A percentile compares a stretch with the other conserved stretches of the same genome.
These are phyloP conservation scores for Cryptoprocta ferox DNA, from an alignment of 2,797 vertebrate species.

Conservation along the genomic window DNA sequence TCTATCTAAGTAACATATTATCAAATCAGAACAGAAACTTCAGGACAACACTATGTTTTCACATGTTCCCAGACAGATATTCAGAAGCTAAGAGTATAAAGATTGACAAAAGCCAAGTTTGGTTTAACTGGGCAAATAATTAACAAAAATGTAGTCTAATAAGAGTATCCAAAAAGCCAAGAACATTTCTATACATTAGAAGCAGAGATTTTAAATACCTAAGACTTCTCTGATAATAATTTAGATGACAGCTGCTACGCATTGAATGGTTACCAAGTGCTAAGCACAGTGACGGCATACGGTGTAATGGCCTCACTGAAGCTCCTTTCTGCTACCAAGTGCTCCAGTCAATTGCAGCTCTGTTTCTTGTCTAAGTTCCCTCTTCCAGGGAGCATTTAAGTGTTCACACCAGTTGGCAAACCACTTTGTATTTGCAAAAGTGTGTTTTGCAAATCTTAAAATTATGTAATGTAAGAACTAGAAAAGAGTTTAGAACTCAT, in stretches of 20 bases:
- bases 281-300: neutral
- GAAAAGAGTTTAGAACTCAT: neutral
- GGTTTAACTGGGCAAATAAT: conserved; percentile 2
- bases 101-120: neutral
- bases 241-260: neutral
- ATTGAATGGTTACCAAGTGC: neutral
- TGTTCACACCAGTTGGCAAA: neutral
- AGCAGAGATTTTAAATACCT: neutral
- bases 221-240: neutral
- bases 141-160: neutral
- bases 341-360: neutral
- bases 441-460: conserved; percentile 23
- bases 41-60: neutral
- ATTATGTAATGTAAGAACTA: conserved; percentile 31
- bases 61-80: neutral
- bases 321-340: neutral
- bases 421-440: conserved; percentile 43
- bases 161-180: neutral
- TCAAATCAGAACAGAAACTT: neutral
- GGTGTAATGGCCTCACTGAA: neutral
- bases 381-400: neutral
- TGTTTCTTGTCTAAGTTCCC: neutral
- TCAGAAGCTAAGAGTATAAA: neutral
- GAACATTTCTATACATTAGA: neutral
- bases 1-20: neutral